Conservation (phyloP, 2,797 vertebrate species). For the Euphonia xanthogaster region DNA sequence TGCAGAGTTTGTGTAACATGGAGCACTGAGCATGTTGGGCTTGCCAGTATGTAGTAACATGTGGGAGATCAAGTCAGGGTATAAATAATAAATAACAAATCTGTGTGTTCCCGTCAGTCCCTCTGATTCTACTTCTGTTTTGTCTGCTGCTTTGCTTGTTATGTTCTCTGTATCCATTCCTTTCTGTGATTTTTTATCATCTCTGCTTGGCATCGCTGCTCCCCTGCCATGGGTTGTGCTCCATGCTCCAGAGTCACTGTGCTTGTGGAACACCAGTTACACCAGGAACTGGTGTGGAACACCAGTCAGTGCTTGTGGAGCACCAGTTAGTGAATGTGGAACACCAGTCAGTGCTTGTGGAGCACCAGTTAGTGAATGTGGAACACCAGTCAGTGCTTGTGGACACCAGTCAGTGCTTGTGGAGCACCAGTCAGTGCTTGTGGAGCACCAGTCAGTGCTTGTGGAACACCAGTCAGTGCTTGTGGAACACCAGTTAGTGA, state of each 20-base stretch:
- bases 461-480: background rate
- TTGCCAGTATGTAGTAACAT: background rate
- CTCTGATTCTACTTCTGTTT: conserved; percentile 31
- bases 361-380: fast-evolving
- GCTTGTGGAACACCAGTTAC: background rate
- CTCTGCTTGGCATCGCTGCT: background rate
- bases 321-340: background rate
- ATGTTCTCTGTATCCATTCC: background rate
- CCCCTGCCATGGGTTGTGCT: background rate
- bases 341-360: background rate
- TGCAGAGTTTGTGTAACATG: background rate
- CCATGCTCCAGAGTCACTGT: background rate
- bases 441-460: background rate
- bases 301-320: background rate
- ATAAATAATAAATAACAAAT: conserved; percentile 62
- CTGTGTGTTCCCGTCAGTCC: conserved; percentile 33
- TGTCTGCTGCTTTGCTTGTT: conserved; percentile 16
- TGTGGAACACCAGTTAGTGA: background rate
- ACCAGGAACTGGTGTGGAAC: background rate
- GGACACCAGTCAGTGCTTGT: too few relatives aligned
- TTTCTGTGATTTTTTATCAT: background rate
- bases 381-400: fast-evolving
- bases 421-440: background rate
- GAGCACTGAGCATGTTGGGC: background rate
- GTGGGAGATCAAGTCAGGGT: conserved; percentile 30